Evolutionary conservation across 2,113 vertebrate genomes (phyloP), one percentile per base, ranked within the genome.

Genomic region (Paradisaea rubra): DNA sequence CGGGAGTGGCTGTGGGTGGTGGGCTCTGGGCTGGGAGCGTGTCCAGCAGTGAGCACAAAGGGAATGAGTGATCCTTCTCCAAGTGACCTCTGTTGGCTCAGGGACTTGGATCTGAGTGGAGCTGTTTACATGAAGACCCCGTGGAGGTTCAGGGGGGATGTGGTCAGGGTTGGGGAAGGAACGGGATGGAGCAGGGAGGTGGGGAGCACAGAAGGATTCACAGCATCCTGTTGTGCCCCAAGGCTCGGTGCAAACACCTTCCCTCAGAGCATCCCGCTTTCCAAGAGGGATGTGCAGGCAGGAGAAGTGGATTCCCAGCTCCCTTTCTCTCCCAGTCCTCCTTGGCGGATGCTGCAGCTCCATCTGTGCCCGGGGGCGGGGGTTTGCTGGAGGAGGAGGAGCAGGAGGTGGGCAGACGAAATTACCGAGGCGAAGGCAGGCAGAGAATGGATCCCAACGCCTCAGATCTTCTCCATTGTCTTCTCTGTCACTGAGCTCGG

Each of bases 351-450:
- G 95, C 94, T 72, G 95, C 91, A 95, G 78, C 89, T 94, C 74
- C 95, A 89, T 81, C 96, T 72, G 87, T 74, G 59, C 85, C 91
- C 2, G 82, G 94, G 93, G 96, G 93, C 5, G 95, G 97, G 72
- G 86, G 93, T 86, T 95, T 96, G 95, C 88, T 4, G 83, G 92
- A 92, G 97, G 95, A 97, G 87, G 80, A 97, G 87, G 80, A 96
- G 77, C 59, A 25, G 97, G 96, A 93, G 92, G 95, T 97, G 95
- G 95, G 96, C 81, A 96, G 81, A 25, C 21, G 56, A 87, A 94
- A 89, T 49, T 39, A 52, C 28, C 5, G 12, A 91, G 93, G 93
- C 27, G 80, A 69, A 86, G 93, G 56, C 93, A 97, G 93, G 45
- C 72, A 13, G 52, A 89, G 81, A 93, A 88, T 17, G 84, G 47